A percentile compares a stretch with the other conserved stretches of the same genome.
Conservation (phyloP, 2,113 vertebrate genomes). For the Alligator sinensis region DNA sequence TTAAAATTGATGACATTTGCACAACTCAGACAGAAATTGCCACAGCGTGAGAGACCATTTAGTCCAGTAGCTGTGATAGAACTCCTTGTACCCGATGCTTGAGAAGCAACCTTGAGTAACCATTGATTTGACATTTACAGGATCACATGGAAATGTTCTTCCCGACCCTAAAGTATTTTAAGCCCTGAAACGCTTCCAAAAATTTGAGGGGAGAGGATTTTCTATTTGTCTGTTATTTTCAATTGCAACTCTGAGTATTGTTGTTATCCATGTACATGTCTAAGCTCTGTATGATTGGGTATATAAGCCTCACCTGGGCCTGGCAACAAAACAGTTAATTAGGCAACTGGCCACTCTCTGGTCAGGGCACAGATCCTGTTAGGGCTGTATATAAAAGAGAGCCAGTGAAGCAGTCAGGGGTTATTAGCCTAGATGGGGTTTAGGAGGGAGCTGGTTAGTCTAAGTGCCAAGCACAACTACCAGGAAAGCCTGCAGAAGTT, state of each 20-base stretch:
- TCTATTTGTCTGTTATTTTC: background rate
- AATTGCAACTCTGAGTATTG: background rate
- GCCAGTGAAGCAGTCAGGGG: too few relatives aligned
- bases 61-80: background rate
- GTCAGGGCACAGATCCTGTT: too few relatives aligned
- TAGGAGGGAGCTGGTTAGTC: too few relatives aligned
- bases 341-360: too few relatives aligned
- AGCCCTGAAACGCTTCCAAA: background rate
- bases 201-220: background rate
- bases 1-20: constrained; percentile 48
- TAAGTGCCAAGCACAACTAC: too few relatives aligned
- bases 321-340: too few relatives aligned
- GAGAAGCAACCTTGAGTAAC: constrained; percentile 1
- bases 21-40: constrained; percentile 13
- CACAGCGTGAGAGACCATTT: background rate
- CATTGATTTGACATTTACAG: background rate
- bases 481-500: too few relatives aligned
- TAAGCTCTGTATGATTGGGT: background rate
- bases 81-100: background rate
- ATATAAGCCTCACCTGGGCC: too few relatives aligned
- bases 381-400: too few relatives aligned
- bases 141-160: background rate
- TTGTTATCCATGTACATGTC: background rate
- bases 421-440: too few relatives aligned
- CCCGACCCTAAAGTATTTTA: background rate